Percentiles rank a stretch among this genome's conserved stretches.
Evolutionary conservation across 2,113 vertebrate genomes (phyloP).

Genomic region (Piaya cayana): DNA sequence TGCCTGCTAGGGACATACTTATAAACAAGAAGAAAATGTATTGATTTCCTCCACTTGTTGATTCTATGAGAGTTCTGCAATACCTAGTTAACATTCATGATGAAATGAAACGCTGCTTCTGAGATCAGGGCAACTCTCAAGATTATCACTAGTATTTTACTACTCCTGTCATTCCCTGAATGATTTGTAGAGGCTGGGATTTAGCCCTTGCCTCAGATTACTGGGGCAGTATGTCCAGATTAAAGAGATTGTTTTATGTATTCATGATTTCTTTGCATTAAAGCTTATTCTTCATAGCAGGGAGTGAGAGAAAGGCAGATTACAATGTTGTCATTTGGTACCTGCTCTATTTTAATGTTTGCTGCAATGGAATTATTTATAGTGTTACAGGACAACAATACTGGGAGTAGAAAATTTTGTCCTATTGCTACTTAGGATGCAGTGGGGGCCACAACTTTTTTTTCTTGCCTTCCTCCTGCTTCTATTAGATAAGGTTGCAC

Average conservation of each 20-base stretch:
- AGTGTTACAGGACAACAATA: not conserved
- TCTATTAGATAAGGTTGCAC: not conserved
- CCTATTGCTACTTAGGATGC: not conserved
- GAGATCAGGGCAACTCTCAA: not conserved
- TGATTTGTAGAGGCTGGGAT: not conserved
- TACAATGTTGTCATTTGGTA: accelerated
- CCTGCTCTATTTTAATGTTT: not conserved
- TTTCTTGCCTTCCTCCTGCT: not conserved
- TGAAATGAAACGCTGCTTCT: accelerated
- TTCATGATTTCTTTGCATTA: not conserved
- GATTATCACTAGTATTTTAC: not conserved
- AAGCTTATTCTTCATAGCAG: not conserved
- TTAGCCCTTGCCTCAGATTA: not conserved
- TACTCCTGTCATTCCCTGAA: not conserved
- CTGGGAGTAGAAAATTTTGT: not conserved
- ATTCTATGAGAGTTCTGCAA: not conserved
- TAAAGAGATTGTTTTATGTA: not conserved
- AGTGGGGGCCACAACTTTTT: not conserved
- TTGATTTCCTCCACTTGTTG: not conserved
- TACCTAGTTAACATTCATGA: not conserved
- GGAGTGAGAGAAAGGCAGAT: not conserved
- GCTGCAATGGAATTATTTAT: accelerated
- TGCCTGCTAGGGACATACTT: not conserved
- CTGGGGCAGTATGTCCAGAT: not conserved
- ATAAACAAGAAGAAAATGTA: not conserved